Conservation (phyloP, 2,888 invertebrate species). For the Bimastos eiseni region DNA sequence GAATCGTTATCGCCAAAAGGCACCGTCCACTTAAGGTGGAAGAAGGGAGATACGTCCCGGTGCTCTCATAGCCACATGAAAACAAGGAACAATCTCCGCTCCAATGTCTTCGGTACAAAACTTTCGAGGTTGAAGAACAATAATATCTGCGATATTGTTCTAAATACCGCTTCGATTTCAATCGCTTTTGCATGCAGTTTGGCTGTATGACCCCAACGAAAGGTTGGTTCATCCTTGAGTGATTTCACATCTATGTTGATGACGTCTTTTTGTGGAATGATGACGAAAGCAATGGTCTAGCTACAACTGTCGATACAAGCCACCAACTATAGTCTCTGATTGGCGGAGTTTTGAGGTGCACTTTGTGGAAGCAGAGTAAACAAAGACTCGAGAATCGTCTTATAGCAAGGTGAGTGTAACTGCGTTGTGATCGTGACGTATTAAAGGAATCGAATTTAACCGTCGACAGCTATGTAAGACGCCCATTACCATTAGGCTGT, state of each 20-base stretch:
- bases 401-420: background rate
- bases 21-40: background rate
- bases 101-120: background rate
- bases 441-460: too few species aligned
- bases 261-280: background rate
- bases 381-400: background rate
- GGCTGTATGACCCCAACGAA: background rate
- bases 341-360: background rate
- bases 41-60: background rate
- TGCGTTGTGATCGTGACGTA: too few species aligned
- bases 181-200: too few species aligned
- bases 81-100: background rate
- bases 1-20: background rate
- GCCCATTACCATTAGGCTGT: too few species aligned
- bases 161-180: too few species aligned
- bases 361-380: background rate
- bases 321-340: background rate
- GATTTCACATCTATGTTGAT: background rate
- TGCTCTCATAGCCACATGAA: background rate
- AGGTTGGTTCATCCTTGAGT: background rate
- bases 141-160: too few species aligned
- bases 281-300: background rate
- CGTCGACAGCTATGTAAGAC: too few species aligned
- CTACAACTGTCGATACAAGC: background rate
- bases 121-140: background rate